Evolutionary conservation across 2,888 invertebrate species (phyloP).

Genomic region (Abrostola tripartita): DNA sequence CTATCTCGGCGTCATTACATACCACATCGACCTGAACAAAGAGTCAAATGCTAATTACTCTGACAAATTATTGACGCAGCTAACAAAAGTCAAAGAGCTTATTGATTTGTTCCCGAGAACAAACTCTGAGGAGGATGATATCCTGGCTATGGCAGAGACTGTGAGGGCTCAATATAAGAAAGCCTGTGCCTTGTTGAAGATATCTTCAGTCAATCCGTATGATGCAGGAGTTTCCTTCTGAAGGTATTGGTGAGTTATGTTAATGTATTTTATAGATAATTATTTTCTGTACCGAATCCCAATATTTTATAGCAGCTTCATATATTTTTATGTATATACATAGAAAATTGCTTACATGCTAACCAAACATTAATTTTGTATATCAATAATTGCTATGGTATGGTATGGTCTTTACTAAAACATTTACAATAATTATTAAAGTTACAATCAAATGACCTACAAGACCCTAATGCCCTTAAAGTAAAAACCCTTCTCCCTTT

Average conservation of each 20-base stretch:
- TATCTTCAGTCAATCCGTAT: conserved; percentile 87
- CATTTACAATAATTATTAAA: too few species aligned
- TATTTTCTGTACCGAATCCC: too few species aligned
- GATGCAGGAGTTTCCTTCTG: conserved; percentile 89
- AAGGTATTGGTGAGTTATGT: conserved; percentile 58
- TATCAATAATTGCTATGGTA: too few species aligned
- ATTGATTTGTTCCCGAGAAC: conserved; percentile 90
- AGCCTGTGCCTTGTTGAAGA: conserved; percentile 90
- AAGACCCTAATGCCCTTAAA: too few species aligned
- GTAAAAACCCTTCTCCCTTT: too few species aligned
- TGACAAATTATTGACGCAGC: conserved; percentile 86
- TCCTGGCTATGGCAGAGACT: conserved; percentile 88
- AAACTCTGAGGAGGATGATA: conserved; percentile 91
- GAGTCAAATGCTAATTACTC: conserved; percentile 71
- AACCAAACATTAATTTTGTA: too few species aligned
- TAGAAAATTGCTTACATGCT: too few species aligned
- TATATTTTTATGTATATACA: too few species aligned
- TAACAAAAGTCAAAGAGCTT: conserved; percentile 87
- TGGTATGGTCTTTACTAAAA: too few species aligned
- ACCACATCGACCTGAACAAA: conserved; percentile 75
- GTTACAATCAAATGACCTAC: too few species aligned
- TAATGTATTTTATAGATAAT: too few species aligned
- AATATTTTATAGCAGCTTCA: too few species aligned
- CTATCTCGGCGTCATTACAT: conserved; percentile 90
- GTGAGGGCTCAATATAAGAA: conserved; percentile 92